Conservation (phyloP, 2,888 invertebrate species). For the Hydriomena furcata region DNA sequence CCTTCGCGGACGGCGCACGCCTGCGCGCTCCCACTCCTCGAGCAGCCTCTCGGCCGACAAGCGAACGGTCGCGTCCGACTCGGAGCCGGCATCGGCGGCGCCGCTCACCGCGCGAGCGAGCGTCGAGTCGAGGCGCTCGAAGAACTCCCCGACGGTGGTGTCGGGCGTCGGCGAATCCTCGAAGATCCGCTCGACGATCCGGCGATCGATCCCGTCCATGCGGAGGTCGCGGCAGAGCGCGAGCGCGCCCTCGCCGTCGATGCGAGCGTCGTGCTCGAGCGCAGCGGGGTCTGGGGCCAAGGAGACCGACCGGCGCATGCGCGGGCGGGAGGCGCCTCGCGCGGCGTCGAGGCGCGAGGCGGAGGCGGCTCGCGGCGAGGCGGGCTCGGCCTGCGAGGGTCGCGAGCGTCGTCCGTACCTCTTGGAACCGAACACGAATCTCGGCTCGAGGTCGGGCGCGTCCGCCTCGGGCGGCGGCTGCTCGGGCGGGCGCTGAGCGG, state of each 20-base stretch:
- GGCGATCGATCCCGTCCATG: conserved; percentile 65
- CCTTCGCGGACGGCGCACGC: conserved; percentile 85
- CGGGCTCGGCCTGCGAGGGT: conserved; percentile 67
- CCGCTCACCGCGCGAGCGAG: conserved; percentile 51
- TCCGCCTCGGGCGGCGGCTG: conserved; percentile 53
- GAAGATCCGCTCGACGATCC: conserved; percentile 64
- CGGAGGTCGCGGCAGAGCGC: conserved; percentile 64
- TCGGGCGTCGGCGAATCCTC: conserved; percentile 51
- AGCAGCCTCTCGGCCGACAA: conserved; percentile 79
- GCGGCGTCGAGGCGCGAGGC: conserved; percentile 60
- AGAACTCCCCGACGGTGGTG: conserved; percentile 75
- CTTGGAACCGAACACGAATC: conserved; percentile 88
- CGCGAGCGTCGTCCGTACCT: conserved; percentile 89
- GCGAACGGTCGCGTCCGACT: too few relatives aligned
- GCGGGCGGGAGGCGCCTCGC: conserved; percentile 45
- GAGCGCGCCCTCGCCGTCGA: conserved; percentile 62
- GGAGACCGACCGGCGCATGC: conserved; percentile 60
- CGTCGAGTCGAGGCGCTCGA: conserved; percentile 64
- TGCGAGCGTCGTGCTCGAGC: conserved; percentile 63
- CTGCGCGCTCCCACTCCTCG: conserved; percentile 89
- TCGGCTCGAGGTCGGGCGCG: conserved; percentile 85
- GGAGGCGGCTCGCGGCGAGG: conserved; percentile 58
- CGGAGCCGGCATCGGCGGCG: conserved; percentile 48
- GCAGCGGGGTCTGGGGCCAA: conserved; percentile 37
- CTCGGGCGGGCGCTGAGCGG: conserved; percentile 84